Evolutionary conservation across 2,888 invertebrate species (phyloP).

Genomic region (Synergus gifuensis): DNA sequence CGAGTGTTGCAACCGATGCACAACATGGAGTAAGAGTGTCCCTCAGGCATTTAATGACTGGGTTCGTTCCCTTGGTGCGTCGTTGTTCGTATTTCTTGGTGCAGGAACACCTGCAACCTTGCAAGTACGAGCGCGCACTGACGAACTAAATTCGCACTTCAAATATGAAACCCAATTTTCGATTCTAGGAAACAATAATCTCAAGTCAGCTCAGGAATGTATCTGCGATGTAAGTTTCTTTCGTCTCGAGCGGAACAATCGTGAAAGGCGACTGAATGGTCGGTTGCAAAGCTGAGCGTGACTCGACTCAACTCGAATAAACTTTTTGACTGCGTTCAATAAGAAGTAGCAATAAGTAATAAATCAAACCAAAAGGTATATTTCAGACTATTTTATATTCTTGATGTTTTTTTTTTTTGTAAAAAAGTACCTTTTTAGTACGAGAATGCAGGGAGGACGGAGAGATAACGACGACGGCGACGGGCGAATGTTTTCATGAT

Average conservation of each 20-base stretch:
- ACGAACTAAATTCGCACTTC: background rate
- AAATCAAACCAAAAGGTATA: background rate
- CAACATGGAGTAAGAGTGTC: constrained; percentile 75
- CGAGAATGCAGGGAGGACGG: constrained; percentile 45
- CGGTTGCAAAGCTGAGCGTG: constrained; percentile 8
- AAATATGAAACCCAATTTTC: background rate
- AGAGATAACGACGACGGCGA: constrained; percentile 51
- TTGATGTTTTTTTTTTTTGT: background rate
- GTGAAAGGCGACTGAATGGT: constrained; percentile 37
- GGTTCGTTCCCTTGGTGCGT: constrained; percentile 40
- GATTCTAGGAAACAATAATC: background rate
- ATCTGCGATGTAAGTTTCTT: constrained; percentile 11
- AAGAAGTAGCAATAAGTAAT: background rate
- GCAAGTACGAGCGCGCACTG: background rate
- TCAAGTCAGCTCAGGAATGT: background rate
- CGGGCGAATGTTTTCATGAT: constrained; percentile 47
- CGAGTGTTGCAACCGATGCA: constrained; percentile 71
- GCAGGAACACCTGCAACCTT: background rate
- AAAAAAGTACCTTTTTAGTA: background rate
- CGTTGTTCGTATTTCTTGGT: constrained; percentile 4
- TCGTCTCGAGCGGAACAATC: constrained; percentile 34
- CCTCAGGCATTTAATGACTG: constrained; percentile 68
- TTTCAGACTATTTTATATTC: background rate
- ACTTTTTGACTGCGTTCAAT: background rate
- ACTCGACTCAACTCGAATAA: background rate